Base-by-base conservation (phyloP, 2,797 vertebrate species). In the Dendrocincla fuliginosa region DNA sequence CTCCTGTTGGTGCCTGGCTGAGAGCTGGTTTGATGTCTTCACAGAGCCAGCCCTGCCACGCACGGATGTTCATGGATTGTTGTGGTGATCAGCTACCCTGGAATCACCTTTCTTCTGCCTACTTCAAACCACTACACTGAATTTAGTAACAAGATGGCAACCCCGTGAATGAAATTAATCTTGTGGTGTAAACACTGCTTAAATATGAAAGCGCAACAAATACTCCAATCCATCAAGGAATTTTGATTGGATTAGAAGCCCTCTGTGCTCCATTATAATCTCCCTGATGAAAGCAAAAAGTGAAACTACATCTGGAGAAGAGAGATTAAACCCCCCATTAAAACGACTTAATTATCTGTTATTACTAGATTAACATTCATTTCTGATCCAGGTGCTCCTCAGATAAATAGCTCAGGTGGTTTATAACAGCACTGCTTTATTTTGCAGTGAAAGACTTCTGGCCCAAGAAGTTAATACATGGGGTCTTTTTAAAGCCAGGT, bases 211-310 rank as follows among this genome's bases (percentile, higher is more conserved):
- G 56, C 46, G 68, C 12, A 63, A 95, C 56, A 87, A 90, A 83
- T 63, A 69, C 53, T 87, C 35, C 49, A 70, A 60, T 76, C 53
- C 70, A 57, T 67, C 67, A 64, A 57, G 70, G 73, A 77, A 84
- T 88, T 93, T 55, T 93, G 88, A 96, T 47, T 90, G 84, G 88
- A 91, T 93, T 95, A 95, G 82, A 91, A 95, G 6, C 63, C 49
- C 52, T 86, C 57, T 68, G 44, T 39, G 63, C 57, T 93, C 84
- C 68, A 82, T 84, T 90, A 91, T 91, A 86, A 84, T 84, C 52
- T 87, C 78, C 50, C 79, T 14, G 30, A 91, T 84, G 80, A 94
- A 95, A 39, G 74, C 33, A 89, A 92, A 84, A 82, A 79, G 53
- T 5, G 0, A 84, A 95, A 88, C 75, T 86, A 80, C 71, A 95